phyloP scores from a whole-genome alignment of 2,888 invertebrate species.

The Andrena dorsata region DNA sequence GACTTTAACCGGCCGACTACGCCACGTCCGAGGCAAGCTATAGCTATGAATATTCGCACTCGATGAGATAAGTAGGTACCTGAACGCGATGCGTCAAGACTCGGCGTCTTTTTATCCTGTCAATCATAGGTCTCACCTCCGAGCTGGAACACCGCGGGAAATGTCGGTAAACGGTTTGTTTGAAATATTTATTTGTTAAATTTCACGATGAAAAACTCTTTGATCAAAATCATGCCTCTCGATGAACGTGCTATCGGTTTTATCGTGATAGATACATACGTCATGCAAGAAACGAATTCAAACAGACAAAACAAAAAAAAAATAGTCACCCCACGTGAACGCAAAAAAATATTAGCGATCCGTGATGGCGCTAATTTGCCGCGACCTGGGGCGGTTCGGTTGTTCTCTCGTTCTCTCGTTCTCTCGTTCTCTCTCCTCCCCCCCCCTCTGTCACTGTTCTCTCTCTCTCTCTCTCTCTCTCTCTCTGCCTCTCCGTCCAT shows the following conservation, averaged over 20 bases:
- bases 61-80: no score
- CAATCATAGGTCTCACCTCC: slow-evolving; percentile 1
- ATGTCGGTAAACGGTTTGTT: slow-evolving; percentile 28
- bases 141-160: neutral
- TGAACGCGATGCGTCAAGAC: neutral
- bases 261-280: slow-evolving; percentile 51
- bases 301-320: slow-evolving; percentile 31
- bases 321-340: slow-evolving; percentile 51
- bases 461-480: slow-evolving; percentile 44
- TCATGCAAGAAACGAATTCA: slow-evolving; percentile 65
- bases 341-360: slow-evolving; percentile 74
- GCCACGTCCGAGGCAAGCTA: no score
- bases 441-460: no score
- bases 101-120: neutral
- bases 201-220: slow-evolving; percentile 55
- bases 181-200: slow-evolving; percentile 50
- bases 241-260: slow-evolving; percentile 55
- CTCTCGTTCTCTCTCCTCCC: slow-evolving; percentile 25
- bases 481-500: slow-evolving; percentile 44
- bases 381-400: slow-evolving; percentile 67
- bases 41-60: no score
- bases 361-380: slow-evolving; percentile 77
- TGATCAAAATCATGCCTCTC: slow-evolving; percentile 62
- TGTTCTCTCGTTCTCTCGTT: slow-evolving; percentile 43
- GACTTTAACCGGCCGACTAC: neutral